Percentiles rank a stretch among this genome's conserved stretches.
phyloP scores from a whole-genome alignment of 2,888 invertebrate species.

The Caenorhabditis japonica region DNA sequence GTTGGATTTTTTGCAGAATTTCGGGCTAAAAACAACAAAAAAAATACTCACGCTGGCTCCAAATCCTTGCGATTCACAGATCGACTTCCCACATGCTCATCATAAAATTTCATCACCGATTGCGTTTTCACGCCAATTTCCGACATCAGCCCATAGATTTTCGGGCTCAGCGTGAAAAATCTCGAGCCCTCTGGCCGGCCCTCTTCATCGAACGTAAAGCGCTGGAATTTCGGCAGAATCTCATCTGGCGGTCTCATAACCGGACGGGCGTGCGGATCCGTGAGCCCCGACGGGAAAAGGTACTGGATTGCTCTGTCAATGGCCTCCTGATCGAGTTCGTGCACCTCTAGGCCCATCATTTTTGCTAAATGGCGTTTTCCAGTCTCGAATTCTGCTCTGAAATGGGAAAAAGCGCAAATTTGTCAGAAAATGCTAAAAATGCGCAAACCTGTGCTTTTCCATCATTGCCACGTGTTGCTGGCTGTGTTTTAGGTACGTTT shows the following conservation, averaged over 20 bases:
- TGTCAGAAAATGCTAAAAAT: background rate
- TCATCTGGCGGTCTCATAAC: conserved; percentile 90
- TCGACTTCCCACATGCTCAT: conserved; percentile 55
- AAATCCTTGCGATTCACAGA: conserved; percentile 36
- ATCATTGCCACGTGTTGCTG: conserved; percentile 76
- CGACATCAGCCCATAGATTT: conserved; percentile 87
- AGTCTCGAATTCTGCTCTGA: conserved; percentile 85
- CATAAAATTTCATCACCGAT: conserved; percentile 61
- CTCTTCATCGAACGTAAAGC: conserved; percentile 80
- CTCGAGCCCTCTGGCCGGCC: conserved; percentile 92
- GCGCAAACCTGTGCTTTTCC: conserved; percentile 59
- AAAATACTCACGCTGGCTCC: conserved; percentile 49
- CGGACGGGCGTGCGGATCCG: conserved; percentile 88
- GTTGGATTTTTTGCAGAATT: background rate
- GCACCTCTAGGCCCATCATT: conserved; percentile 94
- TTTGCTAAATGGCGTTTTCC: conserved; percentile 96
- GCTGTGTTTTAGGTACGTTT: conserved; percentile 66
- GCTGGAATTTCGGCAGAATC: conserved; percentile 77
- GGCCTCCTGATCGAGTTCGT: conserved; percentile 89
- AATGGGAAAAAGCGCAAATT: background rate
- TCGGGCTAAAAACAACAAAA: conserved; percentile 4
- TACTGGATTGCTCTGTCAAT: conserved; percentile 92
- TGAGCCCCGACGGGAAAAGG: conserved; percentile 94
- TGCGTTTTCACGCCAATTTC: conserved; percentile 69
- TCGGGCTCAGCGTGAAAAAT: conserved; percentile 91